Evolutionary conservation across 2,797 vertebrate genomes (phyloP), one percentile per base, ranked within the genome.

Genomic region (Semaprochilodus insignis): DNA sequence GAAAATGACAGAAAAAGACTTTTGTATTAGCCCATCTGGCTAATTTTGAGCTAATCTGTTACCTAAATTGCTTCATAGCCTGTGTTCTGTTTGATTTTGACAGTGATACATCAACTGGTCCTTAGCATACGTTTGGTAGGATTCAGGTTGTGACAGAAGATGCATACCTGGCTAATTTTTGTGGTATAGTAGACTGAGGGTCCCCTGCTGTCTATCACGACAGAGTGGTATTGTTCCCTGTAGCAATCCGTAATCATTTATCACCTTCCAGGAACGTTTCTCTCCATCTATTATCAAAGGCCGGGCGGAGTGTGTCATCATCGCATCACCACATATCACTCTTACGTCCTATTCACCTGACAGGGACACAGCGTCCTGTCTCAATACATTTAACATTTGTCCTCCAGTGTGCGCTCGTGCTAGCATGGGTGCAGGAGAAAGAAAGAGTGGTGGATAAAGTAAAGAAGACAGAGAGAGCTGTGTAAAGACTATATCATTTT

Each of bases 271-370:
- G 76, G 60, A 74, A 21, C 51, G 60, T 70, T 80, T 71, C 69
- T 74, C 57, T 54, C 65, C 84, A 83, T 87, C 79, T 69, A 74
- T 87, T 78, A 81, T 85, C 51, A 23, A 81, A 67, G 76, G 34
- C 63, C 34, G 44, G 66, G 77, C 66, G 19, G 72, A 40, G 55
- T 36, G 25, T 27, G 59, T 77, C 78, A 52, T 40, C 31, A 7
- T 59, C 63, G 55, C 77, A 80, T 81, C 74, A 76, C 77, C 76
- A 81, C 72, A 81, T 79, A 82, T 85, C 83, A 80, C 82, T 75
- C 60, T 36, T 44, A 31, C 40, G 52, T 69, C 57, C 69, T 40
- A 44, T 72, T 80, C 25, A n/a, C 44, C 57, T 72, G 78, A 83
- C 78, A 72, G 81, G 78, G 78, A 83, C 81, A 78, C 65, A 82